Evolutionary conservation across 2,888 invertebrate genomes (phyloP), one percentile per base, ranked within the genome.

Genomic region (Trisateles emortualis): DNA sequence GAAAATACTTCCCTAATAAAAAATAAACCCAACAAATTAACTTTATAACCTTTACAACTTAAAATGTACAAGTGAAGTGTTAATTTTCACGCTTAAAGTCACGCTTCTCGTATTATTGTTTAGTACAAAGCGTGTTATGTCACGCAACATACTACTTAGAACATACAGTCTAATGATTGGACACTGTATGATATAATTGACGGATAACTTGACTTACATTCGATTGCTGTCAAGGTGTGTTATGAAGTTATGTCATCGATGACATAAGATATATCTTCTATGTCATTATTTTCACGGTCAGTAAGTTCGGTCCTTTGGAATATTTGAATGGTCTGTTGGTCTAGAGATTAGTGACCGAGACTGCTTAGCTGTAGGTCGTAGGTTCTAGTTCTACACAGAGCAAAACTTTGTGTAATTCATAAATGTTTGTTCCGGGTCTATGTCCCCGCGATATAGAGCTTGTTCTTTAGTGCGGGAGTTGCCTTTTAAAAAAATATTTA

Each of bases 81-180:
- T 10, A 46, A 16, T 56, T 51, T 43, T 51, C 36, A 42, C 46
- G 24, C 36, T 32, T 32, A 14, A 1, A 6, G 52, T 36, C 41
- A 42, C 46, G 42, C 29, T n/a, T 42, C 13, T 5, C 1, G 16
- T 11, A 19, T n/a, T 16, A 44, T 33, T 50, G 30, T 38, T 17
- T 14, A 39, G 47, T 40, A 29, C 43, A 43, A 53, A 58, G 33
- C 48, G 44, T 26, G 29, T n/a, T 30, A 38, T 55, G 63, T 56
- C 63, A 65, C 55, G 59, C 46, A 38, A 48, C 40, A 49, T 47
- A 40, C 38, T 17, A 35, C 52, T 70, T 70, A 70, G 63, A 30
- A 33, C 41, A 45, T 38, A 16, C 9, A 19, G 19, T 52, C 63
- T 70, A 70, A 70, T 68, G 29, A 60, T 40, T 32, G 35, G 47